Evolutionary conservation across 2,113 vertebrate species (phyloP), one percentile per base, ranked within the genome.

Genomic region (Mus spicilegus): DNA sequence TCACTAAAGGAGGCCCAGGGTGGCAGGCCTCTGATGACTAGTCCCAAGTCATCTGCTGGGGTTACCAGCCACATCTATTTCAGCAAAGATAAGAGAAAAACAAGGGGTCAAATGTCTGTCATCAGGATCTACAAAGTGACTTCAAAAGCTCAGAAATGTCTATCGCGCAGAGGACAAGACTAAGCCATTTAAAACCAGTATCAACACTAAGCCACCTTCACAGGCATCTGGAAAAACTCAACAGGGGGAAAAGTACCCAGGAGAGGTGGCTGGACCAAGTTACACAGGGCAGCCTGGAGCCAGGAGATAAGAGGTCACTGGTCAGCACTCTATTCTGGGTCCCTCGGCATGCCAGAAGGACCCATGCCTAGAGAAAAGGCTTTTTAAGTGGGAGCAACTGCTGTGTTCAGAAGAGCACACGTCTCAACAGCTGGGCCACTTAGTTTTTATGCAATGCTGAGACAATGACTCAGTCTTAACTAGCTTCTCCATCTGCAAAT

Each of bases 141-240:
- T 82, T 76, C 73, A 75, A 93, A 95, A 76, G 58, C 33, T 1
- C 36, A 82, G 81, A 84, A 13, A 26, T 10, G 5, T 69, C 93
- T 91, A 10, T 49, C 67, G 24, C 19, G 17, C 12, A n/a, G 36
- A 51, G 36, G 28, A 70, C 58, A 84, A 87, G 82, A 54, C 58
- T 10, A 17, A 90, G 67, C 90, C 10, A 30, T 72, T 28, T 69
- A 63, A 90, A 75, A 72, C 72, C n/a, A 42, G 19, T 19, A 69
- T 93, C 58, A 20, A 75, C 11, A 39, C 58, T 81, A 42, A 85
- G 39, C 7, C 39, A 17, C 85, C 65, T 58, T 93, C 70, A 70
- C 8, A 86, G 19, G 28, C 87, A 93, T 90, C 90, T 93, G 88
- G 94, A 63, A 90, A 95, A 95, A 54, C 75, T 93, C 93, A 87